phyloP scores from a whole-genome alignment of 2,113 vertebrate genomes.

The Puffinus mauretanicus region DNA sequence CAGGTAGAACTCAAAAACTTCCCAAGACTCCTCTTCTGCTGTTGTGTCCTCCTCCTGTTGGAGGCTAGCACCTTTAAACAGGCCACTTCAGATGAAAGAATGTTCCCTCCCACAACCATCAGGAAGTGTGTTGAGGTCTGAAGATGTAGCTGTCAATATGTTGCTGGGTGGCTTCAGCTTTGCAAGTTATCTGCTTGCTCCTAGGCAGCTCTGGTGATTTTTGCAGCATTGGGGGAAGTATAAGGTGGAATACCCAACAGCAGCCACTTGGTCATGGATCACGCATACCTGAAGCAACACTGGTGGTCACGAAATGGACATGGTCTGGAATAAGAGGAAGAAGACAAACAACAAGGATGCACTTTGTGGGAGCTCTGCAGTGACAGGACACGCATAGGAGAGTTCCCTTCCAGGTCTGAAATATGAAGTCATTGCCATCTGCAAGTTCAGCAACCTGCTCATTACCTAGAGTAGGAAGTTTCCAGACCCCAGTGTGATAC shows the following conservation, averaged over 20 bases:
- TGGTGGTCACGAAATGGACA: neutral
- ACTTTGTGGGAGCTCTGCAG: neutral
- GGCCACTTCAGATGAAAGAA: neutral
- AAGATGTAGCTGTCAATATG: neutral
- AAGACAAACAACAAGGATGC: neutral
- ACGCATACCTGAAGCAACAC: neutral
- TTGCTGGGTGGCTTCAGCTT: neutral
- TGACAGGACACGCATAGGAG: neutral
- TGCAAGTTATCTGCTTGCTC: neutral
- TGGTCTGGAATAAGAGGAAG: neutral
- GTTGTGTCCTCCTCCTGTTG: neutral
- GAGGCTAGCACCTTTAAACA: neutral
- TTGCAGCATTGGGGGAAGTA: neutral
- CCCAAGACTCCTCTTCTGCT: neutral
- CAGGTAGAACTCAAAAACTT: neutral
- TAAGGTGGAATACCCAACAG: neutral
- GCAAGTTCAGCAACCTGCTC: neutral
- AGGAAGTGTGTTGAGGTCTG: neutral
- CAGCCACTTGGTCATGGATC: neutral
- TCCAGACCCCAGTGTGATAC: neutral
- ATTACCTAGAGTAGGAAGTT: neutral
- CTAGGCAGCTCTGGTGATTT: neutral
- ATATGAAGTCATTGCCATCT: neutral
- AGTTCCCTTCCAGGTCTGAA: neutral
- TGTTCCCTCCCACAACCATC: neutral